These are phyloP conservation scores for Struthio camelus DNA, from an alignment of 2,113 vertebrate genomes.

Conservation along the genomic window DNA sequence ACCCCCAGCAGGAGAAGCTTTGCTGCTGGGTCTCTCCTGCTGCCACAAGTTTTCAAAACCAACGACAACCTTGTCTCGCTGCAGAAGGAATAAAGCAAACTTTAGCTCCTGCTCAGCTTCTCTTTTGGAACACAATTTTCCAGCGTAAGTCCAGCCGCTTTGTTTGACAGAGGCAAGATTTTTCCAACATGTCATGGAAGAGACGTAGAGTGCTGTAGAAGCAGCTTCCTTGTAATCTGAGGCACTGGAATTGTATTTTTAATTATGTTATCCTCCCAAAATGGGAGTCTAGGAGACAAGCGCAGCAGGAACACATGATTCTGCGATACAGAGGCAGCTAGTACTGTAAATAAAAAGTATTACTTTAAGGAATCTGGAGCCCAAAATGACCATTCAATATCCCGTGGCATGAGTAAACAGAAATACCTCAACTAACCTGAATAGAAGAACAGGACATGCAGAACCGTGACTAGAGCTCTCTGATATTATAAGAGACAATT, in stretches of 20 bases:
- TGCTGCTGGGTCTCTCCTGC: constrained; percentile 28
- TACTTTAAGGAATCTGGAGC: not conserved
- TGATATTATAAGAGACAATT: not conserved
- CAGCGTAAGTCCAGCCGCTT: not conserved
- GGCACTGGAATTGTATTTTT: not conserved
- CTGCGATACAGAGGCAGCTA: not conserved
- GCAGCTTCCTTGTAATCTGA: not conserved
- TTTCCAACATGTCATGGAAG: not conserved
- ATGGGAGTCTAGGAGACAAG: not conserved
- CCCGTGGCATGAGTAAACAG: not conserved
- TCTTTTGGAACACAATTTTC: not conserved
- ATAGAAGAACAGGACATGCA: not conserved
- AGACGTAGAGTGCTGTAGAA: not conserved
- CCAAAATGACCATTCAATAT: not conserved
- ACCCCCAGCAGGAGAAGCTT: not conserved
- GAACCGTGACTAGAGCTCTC: not conserved
- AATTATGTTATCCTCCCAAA: not conserved
- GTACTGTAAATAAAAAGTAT: not conserved
- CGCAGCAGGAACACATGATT: not conserved
- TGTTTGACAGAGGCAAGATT: not conserved
- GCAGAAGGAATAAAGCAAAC: constrained; percentile 27
- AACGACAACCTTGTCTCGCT: not conserved
- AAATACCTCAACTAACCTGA: not conserved
- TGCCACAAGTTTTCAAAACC: constrained; percentile 30
- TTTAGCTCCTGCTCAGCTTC: not conserved